Evolutionary conservation across 2,888 invertebrate genomes (phyloP), one percentile per base, ranked within the genome.

Genomic region (Phania funesta): DNA sequence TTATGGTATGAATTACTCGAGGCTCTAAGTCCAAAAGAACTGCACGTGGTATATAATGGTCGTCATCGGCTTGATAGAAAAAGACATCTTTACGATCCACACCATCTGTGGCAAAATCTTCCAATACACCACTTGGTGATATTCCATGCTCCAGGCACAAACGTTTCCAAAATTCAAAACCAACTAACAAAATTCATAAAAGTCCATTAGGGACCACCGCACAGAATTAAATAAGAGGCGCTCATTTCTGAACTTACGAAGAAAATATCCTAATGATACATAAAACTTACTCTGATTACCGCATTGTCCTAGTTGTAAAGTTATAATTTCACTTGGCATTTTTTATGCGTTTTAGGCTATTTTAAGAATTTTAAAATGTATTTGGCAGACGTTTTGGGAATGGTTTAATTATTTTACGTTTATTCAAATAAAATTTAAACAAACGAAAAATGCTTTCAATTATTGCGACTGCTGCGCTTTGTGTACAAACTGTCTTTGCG

Each of bases 141-240:
- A 99, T 99, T 0, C 98, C 99, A 92, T 99, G 99, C 89, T 99
- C 99, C 65, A 96, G 94, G 90, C 99, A 99, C 65, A 99, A 92
- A 87, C 98, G 96, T 90, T 99, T 99, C 99, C 99, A 99, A 92
- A 99, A 99, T 91, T 99, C 99, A 92, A 99, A 99, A 35, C 99
- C 99, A 93, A 98, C 96, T 95, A 86, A 52, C 91, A 22, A 18
- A 50, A 32, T 38, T 22, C 6, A n/a, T 7, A 24, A n/a, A 58
- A 22, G 1, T 22, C 4, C 6, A 32, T 20, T 46, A 29, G 8
- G 24, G 5, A 29, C 26, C 11, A 20, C 9, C 26, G 11, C 18
- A 32, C 9, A 32, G 6, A 11, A 18, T 16, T 7, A 44, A 7
- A 44, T 1, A 16, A 9, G 4, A 35, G 9, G 35, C 35, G 29